These are phyloP conservation scores for Sapajus apella DNA, from an alignment of 2,113 vertebrate species.

Conservation along the genomic window DNA sequence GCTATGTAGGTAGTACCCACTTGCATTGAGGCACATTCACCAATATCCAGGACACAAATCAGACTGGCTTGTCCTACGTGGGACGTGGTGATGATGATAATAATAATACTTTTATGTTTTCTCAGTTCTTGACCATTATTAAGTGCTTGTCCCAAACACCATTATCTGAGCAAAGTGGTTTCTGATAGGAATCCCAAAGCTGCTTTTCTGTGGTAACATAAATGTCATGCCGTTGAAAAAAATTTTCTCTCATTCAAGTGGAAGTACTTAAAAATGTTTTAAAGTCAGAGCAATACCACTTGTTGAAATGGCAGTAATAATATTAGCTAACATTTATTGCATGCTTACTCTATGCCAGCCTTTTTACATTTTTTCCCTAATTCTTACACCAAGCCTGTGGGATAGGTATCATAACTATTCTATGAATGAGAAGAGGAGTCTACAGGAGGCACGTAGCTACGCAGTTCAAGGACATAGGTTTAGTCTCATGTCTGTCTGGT, in stretches of 20 bases:
- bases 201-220: neutral
- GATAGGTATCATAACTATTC: neutral
- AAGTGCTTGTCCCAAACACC: neutral
- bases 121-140: neutral
- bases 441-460: neutral
- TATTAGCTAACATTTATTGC: neutral
- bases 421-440: neutral
- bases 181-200: neutral
- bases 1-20: neutral
- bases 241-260: neutral
- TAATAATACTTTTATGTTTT: neutral
- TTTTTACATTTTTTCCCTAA: neutral
- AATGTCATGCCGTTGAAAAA: neutral
- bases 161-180: constrained; percentile 36
- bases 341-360: neutral
- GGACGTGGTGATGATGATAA: neutral
- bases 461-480: neutral
- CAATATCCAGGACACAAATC: neutral
- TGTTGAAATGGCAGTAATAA: neutral
- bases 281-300: constrained; percentile 2
- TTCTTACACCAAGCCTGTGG: neutral
- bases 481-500: constrained; percentile 3
- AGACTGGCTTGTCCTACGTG: neutral
- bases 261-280: constrained; percentile 43
- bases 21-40: neutral